Evolutionary conservation across 2,113 vertebrate species (phyloP), one percentile per base, ranked within the genome.

Genomic region (Pygathrix nemaeus): DNA sequence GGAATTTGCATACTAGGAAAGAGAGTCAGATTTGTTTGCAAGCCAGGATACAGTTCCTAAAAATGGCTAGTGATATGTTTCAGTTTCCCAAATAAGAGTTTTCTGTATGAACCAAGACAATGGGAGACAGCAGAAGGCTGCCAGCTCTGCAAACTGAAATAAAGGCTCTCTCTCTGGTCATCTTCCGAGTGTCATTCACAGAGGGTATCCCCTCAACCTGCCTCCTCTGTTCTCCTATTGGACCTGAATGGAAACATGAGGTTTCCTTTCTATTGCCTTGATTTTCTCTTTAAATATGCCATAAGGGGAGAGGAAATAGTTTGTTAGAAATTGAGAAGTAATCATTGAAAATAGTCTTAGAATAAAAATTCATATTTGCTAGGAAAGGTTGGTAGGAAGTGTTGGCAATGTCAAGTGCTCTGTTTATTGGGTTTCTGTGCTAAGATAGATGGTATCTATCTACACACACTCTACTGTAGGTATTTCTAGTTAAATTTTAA

Each of bases 321-420:
- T 61, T 86, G 2, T 25, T 94, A 79, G 27, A 94, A 79, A 92
- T 1, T 23, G 1, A 78, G 5, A 35, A 88, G 21, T 38, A 92
- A 66, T 91, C 13, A 61, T 78, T 96, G 89, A 2, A 85, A 95
- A 50, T 55, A 30, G 57, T 64, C 38, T 86, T 79, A 48, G 10
- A 27, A 55, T 45, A 40, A 57, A 78, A 83, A 38, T 64, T 75
- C 14, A 50, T 40, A 64, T 52, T 80, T 90, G 11, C 76, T 93
- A 79, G n/a, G 32, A 68, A 88, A 90, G n/a, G 18, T 25, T 40
- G 13, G 5, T 43, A 61, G 61, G 43, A 45, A 83, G 16, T 38
- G 1, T 23, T 81, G 61, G 40, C n/a, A 52, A 59, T 72, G 10
- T 66, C 0, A 1, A 59, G 23, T 55, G 8, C 10, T 35, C 21